Conservation (phyloP, 2,113 vertebrate species). For the Talpa occidentalis region DNA sequence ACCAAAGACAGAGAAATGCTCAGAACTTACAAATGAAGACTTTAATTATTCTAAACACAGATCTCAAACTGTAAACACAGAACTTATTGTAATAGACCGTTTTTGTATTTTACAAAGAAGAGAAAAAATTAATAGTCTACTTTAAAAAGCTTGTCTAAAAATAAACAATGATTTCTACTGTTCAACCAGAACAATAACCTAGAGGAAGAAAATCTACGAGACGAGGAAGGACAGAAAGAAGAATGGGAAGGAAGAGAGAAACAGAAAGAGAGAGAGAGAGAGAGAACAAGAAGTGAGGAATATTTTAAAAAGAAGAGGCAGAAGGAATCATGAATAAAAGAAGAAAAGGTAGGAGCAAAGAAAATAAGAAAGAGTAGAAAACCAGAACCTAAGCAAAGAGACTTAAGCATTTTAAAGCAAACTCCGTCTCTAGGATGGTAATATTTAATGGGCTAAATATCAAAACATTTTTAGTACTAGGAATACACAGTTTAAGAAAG, state of each 20-base stretch:
- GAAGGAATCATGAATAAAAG: neutral
- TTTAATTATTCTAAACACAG: conserved; percentile 61
- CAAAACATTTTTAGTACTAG: conserved; percentile 11
- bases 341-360: neutral
- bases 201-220: neutral
- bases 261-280: neutral
- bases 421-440: neutral
- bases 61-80: conserved; percentile 62
- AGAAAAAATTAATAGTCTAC: conserved; percentile 47
- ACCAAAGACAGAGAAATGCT: conserved; percentile 26
- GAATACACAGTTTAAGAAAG: conserved; percentile 22
- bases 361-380: neutral
- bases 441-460: conserved; percentile 4
- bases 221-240: neutral
- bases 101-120: conserved; percentile 51
- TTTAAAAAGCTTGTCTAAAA: neutral
- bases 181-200: neutral
- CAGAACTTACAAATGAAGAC: conserved; percentile 60
- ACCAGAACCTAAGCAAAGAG: neutral
- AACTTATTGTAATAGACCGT: conserved; percentile 30
- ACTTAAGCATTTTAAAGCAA: conserved; percentile 1
- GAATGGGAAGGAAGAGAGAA: neutral
- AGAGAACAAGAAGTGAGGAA: neutral
- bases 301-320: neutral
- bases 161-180: conserved; percentile 58